Conservation (phyloP, 1,140 invertebrate species). For the Manduca sexta region DNA sequence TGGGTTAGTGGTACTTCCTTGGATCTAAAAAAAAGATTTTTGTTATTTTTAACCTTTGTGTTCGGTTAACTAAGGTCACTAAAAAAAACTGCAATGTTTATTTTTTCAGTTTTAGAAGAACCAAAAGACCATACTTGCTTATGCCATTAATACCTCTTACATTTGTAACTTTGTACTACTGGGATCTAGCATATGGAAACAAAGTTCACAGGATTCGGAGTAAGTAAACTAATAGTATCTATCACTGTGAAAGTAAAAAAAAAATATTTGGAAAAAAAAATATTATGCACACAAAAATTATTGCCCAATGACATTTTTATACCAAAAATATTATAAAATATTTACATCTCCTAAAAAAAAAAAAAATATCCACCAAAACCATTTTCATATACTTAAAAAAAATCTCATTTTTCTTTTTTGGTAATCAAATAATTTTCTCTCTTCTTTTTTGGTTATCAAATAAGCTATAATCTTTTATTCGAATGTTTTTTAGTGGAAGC, state of each 20-base stretch:
- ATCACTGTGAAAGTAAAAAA: background rate
- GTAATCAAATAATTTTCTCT: too few relatives aligned
- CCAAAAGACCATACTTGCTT: conserved; percentile 75
- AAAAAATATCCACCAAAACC: too few relatives aligned
- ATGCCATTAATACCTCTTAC: conserved; percentile 79
- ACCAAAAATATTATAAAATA: too few relatives aligned
- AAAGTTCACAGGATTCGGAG: conserved; percentile 84
- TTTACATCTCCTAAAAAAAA: too few relatives aligned
- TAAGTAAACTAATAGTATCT: conserved; percentile 48
- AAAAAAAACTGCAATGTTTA: background rate
- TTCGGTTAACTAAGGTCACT: background rate
- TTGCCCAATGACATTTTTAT: too few relatives aligned
- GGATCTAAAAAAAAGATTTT: background rate
- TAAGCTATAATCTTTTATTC: too few relatives aligned
- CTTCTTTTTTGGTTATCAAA: too few relatives aligned
- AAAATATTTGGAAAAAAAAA: background rate
- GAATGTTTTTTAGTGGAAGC: conserved; percentile 79
- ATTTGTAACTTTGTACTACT: conserved; percentile 82
- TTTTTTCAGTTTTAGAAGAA: conserved; percentile 74
- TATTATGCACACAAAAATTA: too few relatives aligned
- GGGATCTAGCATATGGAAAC: conserved; percentile 84
- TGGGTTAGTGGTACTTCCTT: conserved; percentile 73
- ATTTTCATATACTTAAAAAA: too few relatives aligned
- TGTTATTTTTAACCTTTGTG: background rate
- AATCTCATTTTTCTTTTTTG: too few relatives aligned